Evolutionary conservation across 2,113 vertebrate genomes (phyloP).

Genomic region (Theristicus caerulescens): DNA sequence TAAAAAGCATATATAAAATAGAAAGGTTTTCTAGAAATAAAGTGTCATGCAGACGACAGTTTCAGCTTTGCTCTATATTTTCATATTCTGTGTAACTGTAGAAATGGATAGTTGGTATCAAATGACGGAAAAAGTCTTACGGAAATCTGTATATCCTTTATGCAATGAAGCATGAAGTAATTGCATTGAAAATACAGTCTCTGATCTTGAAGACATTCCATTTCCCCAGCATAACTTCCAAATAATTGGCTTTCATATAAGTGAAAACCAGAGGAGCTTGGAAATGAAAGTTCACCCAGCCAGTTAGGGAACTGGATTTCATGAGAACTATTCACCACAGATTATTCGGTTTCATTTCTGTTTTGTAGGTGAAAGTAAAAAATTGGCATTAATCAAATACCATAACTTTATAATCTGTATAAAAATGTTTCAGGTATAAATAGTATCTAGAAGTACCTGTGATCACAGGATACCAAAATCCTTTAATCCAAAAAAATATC

Average conservation of each 20-base stretch:
- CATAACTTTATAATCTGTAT: not conserved
- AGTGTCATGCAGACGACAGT: not conserved
- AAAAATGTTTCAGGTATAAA: not conserved
- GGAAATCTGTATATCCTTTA: not conserved
- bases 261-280: not conserved
- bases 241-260: not conserved
- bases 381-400: not conserved
- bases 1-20: not conserved
- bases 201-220: conserved; percentile 18
- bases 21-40: not conserved
- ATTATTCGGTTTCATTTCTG: not conserved
- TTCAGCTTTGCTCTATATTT: not conserved
- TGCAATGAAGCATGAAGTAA: conserved; percentile 14
- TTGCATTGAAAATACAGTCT: not conserved
- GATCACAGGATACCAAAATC: not conserved
- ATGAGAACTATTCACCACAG: not conserved
- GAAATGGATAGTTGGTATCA: not conserved
- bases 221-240: not conserved
- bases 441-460: not conserved
- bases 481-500: not conserved
- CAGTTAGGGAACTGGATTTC: not conserved
- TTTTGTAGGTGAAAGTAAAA: not conserved
- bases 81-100: not conserved
- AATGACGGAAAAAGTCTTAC: not conserved
- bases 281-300: not conserved